phyloP scores from a whole-genome alignment of 2,888 invertebrate species.

The Callimorpha dominula region DNA sequence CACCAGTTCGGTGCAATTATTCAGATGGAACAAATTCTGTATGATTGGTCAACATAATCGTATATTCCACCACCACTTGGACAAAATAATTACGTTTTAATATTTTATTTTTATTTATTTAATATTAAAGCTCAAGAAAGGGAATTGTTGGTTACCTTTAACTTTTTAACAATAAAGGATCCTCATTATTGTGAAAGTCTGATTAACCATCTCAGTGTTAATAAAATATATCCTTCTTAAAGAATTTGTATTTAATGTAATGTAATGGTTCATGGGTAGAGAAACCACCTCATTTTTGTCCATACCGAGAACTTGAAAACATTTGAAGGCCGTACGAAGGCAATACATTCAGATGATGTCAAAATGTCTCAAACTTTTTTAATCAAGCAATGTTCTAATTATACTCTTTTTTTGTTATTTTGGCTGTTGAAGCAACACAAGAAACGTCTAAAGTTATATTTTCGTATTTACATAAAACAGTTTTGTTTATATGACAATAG shows the following conservation, averaged over 20 bases:
- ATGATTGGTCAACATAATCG: no score
- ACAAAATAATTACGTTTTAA: no score
- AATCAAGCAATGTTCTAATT: slow-evolving; percentile 5
- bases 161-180: neutral
- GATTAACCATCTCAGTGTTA: neutral
- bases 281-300: neutral
- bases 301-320: slow-evolving; percentile 1
- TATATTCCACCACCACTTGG: no score
- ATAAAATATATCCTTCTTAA: neutral
- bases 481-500: slow-evolving; percentile 11
- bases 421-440: neutral
- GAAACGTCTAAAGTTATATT: neutral
- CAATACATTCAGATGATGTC: neutral
- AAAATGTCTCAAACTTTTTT: neutral
- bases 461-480: slow-evolving; percentile 7
- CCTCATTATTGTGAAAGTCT: neutral
- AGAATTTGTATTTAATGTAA: neutral
- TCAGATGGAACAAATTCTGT: no score
- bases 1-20: no score
- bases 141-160: neutral
- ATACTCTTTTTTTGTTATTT: neutral
- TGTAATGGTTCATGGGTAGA: slow-evolving; percentile 5
- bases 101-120: no score
- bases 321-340: neutral
- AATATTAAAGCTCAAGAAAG: neutral